These are phyloP conservation scores for Enchytraeus crypticus DNA, from an alignment of 2,888 invertebrate species.

Conservation along the genomic window DNA sequence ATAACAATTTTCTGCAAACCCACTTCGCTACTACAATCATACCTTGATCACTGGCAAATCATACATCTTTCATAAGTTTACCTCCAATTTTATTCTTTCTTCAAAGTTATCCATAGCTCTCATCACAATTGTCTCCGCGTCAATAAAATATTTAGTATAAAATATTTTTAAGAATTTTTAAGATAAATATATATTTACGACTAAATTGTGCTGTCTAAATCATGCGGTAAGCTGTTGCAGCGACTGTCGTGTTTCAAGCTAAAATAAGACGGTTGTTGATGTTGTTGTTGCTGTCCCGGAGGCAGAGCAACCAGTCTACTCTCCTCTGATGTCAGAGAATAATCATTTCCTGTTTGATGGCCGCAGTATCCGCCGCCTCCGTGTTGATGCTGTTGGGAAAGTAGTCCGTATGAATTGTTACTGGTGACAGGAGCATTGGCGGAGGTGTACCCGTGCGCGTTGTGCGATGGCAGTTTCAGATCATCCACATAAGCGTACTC, in stretches of 20 bases:
- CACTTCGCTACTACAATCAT: too few relatives aligned
- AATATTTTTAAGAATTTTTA: too few relatives aligned
- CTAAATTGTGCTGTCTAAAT: not conserved
- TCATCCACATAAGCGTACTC: slow-evolving; percentile 7
- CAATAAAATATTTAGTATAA: too few relatives aligned
- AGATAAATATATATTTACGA: too few relatives aligned
- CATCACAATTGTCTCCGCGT: too few relatives aligned
- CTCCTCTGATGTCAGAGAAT: not conserved
- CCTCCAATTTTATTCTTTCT: too few relatives aligned
- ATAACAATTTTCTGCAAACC: too few relatives aligned
- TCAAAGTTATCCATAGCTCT: too few relatives aligned
- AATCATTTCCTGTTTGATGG: not conserved
- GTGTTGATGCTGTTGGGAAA: not conserved
- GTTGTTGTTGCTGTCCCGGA: not conserved
- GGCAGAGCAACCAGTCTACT: too few relatives aligned
- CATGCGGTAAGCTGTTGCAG: not conserved
- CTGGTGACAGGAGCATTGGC: not conserved
- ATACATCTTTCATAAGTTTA: too few relatives aligned
- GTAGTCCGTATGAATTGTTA: not conserved
- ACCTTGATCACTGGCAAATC: too few relatives aligned
- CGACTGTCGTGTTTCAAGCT: not conserved
- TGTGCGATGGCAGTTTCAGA: not conserved
- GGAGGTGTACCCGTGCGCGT: not conserved
- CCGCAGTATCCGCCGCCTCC: not conserved
- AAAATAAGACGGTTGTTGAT: not conserved